Evolutionary conservation across 2,888 invertebrate genomes (phyloP).

Genomic region (Ormia ochracea): DNA sequence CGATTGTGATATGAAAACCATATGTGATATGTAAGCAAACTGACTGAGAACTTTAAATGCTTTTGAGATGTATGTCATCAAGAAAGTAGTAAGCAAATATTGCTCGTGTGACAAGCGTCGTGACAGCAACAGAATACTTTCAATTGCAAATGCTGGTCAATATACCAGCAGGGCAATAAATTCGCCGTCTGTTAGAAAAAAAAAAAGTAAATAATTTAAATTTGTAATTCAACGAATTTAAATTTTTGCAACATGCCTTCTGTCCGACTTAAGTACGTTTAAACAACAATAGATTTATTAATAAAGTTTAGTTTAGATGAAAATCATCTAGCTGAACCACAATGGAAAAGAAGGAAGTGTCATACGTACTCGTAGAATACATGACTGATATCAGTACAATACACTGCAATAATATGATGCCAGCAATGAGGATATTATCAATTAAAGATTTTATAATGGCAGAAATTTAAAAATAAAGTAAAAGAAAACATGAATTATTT

Average conservation of each 20-base stretch:
- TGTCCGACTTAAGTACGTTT: slow-evolving; percentile 5
- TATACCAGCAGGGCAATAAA: too few relatives aligned
- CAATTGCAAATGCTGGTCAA: too few relatives aligned
- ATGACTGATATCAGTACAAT: slow-evolving; percentile 11
- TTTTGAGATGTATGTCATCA: too few relatives aligned
- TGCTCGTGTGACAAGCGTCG: too few relatives aligned
- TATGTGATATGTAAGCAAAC: too few relatives aligned
- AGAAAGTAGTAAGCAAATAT: too few relatives aligned
- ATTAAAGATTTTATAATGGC: slow-evolving; percentile 30
- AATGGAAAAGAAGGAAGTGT: neutral
- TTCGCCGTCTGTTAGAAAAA: too few relatives aligned
- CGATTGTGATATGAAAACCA: too few relatives aligned
- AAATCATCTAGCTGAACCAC: neutral
- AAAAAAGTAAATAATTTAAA: neutral
- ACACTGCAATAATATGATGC: slow-evolving; percentile 21
- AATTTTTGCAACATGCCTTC: slow-evolving; percentile 36
- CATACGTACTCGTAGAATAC: neutral
- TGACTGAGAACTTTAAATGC: too few relatives aligned
- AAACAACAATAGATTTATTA: slow-evolving; percentile 48
- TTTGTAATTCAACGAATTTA: slow-evolving; percentile 7
- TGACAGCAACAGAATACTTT: too few relatives aligned
- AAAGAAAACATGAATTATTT: too few relatives aligned
- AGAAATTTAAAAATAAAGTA: neutral
- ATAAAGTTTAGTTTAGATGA: slow-evolving; percentile 37
- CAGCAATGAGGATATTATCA: slow-evolving; percentile 53